These are phyloP conservation scores for Eristalis pertinax DNA, from an alignment of 2,888 invertebrate species.

Conservation along the genomic window DNA sequence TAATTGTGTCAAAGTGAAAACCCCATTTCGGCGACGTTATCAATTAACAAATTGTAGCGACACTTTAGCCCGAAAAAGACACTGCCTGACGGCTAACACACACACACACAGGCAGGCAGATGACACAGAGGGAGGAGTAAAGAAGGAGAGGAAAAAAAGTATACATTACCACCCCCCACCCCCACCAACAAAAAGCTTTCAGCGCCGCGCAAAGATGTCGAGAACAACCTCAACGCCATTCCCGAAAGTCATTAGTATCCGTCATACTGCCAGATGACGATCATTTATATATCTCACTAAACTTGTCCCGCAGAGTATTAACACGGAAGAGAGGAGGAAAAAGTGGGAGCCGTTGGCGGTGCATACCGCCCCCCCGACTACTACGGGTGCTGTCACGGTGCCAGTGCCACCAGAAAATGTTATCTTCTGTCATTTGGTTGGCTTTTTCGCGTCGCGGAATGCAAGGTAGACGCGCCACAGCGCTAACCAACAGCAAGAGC, in stretches of 20 bases:
- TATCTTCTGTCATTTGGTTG: constrained; percentile 67
- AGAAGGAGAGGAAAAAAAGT: neutral
- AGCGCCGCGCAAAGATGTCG: constrained; percentile 13
- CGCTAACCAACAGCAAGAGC: too few relatives aligned
- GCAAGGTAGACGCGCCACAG: neutral
- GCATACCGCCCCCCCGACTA: neutral
- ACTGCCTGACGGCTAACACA: neutral
- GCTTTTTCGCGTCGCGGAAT: constrained; percentile 49
- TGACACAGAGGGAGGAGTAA: neutral
- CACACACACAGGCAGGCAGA: too few relatives aligned
- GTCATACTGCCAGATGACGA: constrained; percentile 68
- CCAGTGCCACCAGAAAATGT: constrained; percentile 30
- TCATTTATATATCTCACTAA: constrained; percentile 69
- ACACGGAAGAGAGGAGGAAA: constrained; percentile 61
- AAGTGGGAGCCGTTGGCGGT: neutral
- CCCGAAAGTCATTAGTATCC: constrained; percentile 63
- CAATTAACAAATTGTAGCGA: constrained; percentile 41
- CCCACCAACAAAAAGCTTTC: constrained; percentile 28
- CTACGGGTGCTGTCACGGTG: constrained; percentile 31
- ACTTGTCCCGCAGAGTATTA: constrained; percentile 65
- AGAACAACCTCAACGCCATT: constrained; percentile 53
- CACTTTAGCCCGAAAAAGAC: neutral
- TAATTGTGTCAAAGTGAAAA: constrained; percentile 9
- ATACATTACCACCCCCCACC: neutral
- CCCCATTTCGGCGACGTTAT: constrained; percentile 11